These are phyloP conservation scores for Ganaspis brasiliensis DNA, from an alignment of 2,888 invertebrate genomes.

Conservation along the genomic window DNA sequence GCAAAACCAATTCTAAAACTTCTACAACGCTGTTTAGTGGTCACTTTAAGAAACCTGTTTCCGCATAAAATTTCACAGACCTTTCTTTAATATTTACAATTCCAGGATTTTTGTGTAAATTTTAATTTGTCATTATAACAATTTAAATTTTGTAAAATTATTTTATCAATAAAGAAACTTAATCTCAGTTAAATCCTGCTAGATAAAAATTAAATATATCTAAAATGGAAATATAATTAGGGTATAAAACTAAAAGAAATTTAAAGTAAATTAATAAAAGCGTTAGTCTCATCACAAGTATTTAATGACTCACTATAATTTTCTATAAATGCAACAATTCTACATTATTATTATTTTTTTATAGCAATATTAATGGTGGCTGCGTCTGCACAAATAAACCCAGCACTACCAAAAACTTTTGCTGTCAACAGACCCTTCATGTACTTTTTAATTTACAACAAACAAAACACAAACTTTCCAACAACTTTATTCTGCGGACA, in stretches of 20 bases:
- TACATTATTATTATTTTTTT: neutral
- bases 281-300: too few relatives aligned
- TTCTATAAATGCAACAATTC: neutral
- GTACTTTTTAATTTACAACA: conserved; percentile 5
- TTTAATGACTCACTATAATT: neutral
- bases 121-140: too few relatives aligned
- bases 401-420: neutral
- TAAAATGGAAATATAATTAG: too few relatives aligned
- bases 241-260: too few relatives aligned
- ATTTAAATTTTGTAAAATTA: too few relatives aligned
- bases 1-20: neutral
- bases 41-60: neutral
- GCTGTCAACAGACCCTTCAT: conserved; percentile 4
- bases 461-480: neutral
- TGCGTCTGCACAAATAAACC: neutral
- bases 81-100: neutral
- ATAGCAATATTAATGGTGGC: neutral
- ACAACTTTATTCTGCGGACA: conserved; percentile 4
- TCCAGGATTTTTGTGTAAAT: too few relatives aligned
- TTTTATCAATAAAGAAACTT: too few relatives aligned
- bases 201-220: too few relatives aligned
- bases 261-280: too few relatives aligned
- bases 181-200: too few relatives aligned
- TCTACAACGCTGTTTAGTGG: neutral
- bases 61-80: neutral